phyloP scores from a whole-genome alignment of 2,113 vertebrate species.

The Oreochromis niloticus region DNA sequence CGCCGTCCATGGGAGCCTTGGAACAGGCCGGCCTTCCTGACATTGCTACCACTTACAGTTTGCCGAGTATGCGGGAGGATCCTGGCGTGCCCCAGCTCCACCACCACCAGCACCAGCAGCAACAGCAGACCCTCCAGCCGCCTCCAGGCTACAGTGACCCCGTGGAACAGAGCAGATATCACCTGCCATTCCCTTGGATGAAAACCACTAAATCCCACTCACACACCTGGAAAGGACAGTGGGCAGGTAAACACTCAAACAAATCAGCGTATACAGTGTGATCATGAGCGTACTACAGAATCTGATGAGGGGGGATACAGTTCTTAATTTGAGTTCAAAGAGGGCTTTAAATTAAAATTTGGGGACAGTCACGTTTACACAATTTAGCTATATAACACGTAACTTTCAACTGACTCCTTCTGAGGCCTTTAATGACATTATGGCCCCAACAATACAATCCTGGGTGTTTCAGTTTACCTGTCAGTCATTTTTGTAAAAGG shows the following conservation, averaged over 20 bases:
- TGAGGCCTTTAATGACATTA: constrained; percentile 21
- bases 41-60: constrained; percentile 77
- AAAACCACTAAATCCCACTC: constrained; percentile 93
- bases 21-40: constrained; percentile 83
- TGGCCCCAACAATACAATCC: constrained; percentile 7
- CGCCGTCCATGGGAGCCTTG: constrained; percentile 74
- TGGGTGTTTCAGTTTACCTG: constrained; percentile 48
- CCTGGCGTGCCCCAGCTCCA: constrained; percentile 76
- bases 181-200: constrained; percentile 97
- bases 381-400: not conserved
- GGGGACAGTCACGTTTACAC: not conserved
- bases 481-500: constrained; percentile 26
- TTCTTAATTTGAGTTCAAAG: not conserved
- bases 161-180: constrained; percentile 73
- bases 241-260: constrained; percentile 80
- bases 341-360: not conserved
- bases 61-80: constrained; percentile 81
- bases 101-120: constrained; percentile 72
- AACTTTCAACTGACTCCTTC: not conserved
- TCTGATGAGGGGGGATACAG: not conserved
- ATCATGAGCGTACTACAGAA: not conserved
- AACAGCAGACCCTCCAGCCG: constrained; percentile 69
- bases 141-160: constrained; percentile 78
- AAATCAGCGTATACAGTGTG: not conserved
- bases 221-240: constrained; percentile 91